Percentiles rank a stretch among this genome's conserved stretches.
These are phyloP conservation scores for Odontophorus gujanensis DNA, from an alignment of 2,113 vertebrate genomes.

Conservation along the genomic window DNA sequence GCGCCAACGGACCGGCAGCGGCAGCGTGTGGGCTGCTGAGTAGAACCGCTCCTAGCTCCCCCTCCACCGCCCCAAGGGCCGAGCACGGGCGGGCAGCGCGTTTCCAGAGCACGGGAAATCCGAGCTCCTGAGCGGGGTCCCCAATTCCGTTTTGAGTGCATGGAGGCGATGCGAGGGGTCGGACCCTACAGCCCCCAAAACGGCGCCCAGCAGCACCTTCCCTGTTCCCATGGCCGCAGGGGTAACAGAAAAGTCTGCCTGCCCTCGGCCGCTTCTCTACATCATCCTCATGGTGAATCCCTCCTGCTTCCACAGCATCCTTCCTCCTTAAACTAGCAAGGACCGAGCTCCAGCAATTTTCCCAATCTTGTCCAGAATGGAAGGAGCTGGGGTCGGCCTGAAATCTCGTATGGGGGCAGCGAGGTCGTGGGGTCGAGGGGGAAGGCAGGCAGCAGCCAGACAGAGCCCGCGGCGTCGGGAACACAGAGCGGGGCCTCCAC, in stretches of 20 bases:
- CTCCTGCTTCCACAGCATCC: neutral
- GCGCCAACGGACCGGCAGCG: rapidly evolving
- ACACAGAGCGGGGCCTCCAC: rapidly evolving
- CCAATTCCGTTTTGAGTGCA: neutral
- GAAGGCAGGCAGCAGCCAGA: too few species aligned
- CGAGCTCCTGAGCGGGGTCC: neutral
- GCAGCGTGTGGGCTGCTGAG: too few species aligned
- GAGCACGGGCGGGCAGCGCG: neutral
- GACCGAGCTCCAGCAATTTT: neutral
- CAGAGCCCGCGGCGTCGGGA: neutral
- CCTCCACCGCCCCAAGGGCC: rapidly evolving
- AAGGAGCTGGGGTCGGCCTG: rapidly evolving
- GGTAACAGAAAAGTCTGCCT: neutral
- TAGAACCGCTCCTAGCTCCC: neutral
- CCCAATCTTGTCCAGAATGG: neutral
- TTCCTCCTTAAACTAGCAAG: neutral
- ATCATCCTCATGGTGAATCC: neutral
- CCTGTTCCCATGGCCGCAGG: neutral
- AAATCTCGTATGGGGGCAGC: neutral
- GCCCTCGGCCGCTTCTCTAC: neutral
- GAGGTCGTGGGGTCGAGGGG: too few species aligned
- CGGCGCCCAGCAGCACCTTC: neutral
- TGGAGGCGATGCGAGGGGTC: too few species aligned
- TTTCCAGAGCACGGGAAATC: neutral
- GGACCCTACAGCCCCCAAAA: neutral